phyloP scores from a whole-genome alignment of 1,140 invertebrate genomes.

The Cecropterus lyciades region DNA sequence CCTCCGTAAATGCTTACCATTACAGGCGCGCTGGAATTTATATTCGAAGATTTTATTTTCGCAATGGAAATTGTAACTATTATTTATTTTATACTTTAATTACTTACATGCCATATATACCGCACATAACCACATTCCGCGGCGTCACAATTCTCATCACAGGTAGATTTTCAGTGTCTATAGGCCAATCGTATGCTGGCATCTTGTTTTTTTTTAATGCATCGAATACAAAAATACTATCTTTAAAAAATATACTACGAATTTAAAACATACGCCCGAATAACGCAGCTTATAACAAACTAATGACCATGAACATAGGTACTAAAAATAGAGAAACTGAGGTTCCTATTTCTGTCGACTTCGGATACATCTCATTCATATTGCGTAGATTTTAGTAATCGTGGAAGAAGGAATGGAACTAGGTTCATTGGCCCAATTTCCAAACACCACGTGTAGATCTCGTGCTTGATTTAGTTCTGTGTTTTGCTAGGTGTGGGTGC shows the following conservation, averaged over 20 bases:
- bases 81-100: no score
- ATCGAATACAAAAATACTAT: not conserved
- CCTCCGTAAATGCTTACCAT: not conserved
- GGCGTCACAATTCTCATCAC: conserved; percentile 76
- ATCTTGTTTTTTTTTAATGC: conserved; percentile 47
- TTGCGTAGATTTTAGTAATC: conserved; percentile 16
- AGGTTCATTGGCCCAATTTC: conserved; percentile 1
- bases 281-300: conserved; percentile 17
- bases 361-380: conserved; percentile 2
- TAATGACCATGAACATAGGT: conserved; percentile 46
- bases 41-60: no score
- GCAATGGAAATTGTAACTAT: no score
- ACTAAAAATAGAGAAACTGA: conserved; percentile 53
- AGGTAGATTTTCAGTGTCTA: conserved; percentile 71
- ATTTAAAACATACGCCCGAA: not conserved
- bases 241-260: not conserved
- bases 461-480: no score
- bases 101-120: conserved; percentile 76
- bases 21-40: conserved; percentile 15
- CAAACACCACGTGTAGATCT: no score
- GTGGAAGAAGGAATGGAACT: not conserved
- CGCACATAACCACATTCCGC: conserved; percentile 65
- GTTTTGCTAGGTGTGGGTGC: no score
- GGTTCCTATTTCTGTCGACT: conserved; percentile 27
- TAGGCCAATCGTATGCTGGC: conserved; percentile 64